phyloP scores from a whole-genome alignment of 2,888 invertebrate species.

The Drosophila quinaria region DNA sequence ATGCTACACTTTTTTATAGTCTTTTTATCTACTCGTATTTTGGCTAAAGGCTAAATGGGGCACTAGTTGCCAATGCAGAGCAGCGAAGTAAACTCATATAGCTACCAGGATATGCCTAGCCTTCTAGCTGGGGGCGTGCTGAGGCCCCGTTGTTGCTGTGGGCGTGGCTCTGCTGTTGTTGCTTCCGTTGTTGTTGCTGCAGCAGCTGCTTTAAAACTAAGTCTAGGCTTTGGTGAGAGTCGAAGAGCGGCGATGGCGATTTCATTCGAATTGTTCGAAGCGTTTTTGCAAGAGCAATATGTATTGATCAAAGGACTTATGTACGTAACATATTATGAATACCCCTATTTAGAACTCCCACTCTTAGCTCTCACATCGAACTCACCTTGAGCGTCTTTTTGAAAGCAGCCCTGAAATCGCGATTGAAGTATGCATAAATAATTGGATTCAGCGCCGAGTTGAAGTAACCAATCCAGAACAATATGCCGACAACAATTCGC shows the following conservation, averaged over 20 bases:
- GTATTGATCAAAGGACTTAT: slow-evolving; percentile 49
- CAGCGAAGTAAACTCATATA: slow-evolving; percentile 53
- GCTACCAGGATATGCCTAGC: slow-evolving; percentile 56
- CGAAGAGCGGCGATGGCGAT: slow-evolving; percentile 23
- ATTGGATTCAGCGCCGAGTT: slow-evolving; percentile 98
- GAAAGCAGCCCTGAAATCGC: slow-evolving; percentile 98
- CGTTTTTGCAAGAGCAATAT: slow-evolving; percentile 40
- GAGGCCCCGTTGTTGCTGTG: slow-evolving; percentile 26
- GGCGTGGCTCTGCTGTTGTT: slow-evolving; percentile 35
- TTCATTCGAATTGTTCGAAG: slow-evolving; percentile 18
- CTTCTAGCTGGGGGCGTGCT: slow-evolving; percentile 21
- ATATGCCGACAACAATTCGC: slow-evolving; percentile 93
- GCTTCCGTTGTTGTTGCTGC: slow-evolving; percentile 40
- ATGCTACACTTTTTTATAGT: slow-evolving; percentile 44
- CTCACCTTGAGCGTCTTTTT: slow-evolving; percentile 91
- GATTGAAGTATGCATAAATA: slow-evolving; percentile 98
- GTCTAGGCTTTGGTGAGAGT: slow-evolving; percentile 48
- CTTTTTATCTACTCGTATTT: slow-evolving; percentile 13
- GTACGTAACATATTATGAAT: slow-evolving; percentile 22
- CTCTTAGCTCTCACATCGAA: slow-evolving; percentile 25
- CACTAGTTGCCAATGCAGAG: slow-evolving; percentile 60
- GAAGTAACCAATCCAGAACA: slow-evolving; percentile 99
- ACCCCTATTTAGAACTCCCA: background rate
- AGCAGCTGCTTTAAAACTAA: slow-evolving; percentile 60
- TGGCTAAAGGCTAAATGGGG: slow-evolving; percentile 40